These are phyloP conservation scores for Conchocele bisecta DNA, from an alignment of 2,888 invertebrate species.

Conservation along the genomic window DNA sequence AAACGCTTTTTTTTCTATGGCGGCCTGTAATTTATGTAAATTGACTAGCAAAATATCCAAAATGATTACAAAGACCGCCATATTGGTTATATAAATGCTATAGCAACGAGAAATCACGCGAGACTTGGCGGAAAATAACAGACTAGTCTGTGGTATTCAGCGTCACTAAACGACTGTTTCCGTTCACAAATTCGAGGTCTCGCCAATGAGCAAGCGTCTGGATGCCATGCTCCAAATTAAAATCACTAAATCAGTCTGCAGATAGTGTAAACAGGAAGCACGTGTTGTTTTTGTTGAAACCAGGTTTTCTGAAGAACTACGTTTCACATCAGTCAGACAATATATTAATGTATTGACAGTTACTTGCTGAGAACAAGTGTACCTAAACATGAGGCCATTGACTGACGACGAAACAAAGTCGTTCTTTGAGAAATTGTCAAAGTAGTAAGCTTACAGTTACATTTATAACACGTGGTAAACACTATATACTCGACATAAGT, in stretches of 20 bases:
- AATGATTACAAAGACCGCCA: constrained; percentile 53
- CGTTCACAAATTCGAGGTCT: too few relatives aligned
- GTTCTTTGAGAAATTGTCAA: constrained; percentile 94
- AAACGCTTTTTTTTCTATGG: too few relatives aligned
- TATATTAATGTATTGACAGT: not conserved
- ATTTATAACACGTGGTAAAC: too few relatives aligned
- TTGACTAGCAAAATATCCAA: too few relatives aligned
- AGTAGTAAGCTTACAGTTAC: constrained; percentile 93
- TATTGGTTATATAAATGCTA: constrained; percentile 47
- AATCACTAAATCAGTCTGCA: not conserved
- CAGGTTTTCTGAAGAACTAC: too few relatives aligned
- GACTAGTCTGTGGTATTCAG: too few relatives aligned
- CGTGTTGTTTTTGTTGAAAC: constrained; percentile 4
- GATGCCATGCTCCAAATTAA: too few relatives aligned
- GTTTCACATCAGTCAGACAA: too few relatives aligned
- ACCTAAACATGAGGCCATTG: constrained; percentile 90
- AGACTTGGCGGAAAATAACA: constrained; percentile 16
- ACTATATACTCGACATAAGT: too few relatives aligned
- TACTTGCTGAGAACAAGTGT: not conserved
- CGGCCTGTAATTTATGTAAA: too few relatives aligned
- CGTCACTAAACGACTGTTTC: too few relatives aligned
- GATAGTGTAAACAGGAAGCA: constrained; percentile 26
- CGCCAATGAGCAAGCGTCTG: too few relatives aligned
- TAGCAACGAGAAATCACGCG: constrained; percentile 41
- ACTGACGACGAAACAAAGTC: constrained; percentile 93